Percentiles rank a stretch among this genome's conserved stretches.
Conservation (phyloP, 1,140 invertebrate species). For the Zaprionus ghesquierei region DNA sequence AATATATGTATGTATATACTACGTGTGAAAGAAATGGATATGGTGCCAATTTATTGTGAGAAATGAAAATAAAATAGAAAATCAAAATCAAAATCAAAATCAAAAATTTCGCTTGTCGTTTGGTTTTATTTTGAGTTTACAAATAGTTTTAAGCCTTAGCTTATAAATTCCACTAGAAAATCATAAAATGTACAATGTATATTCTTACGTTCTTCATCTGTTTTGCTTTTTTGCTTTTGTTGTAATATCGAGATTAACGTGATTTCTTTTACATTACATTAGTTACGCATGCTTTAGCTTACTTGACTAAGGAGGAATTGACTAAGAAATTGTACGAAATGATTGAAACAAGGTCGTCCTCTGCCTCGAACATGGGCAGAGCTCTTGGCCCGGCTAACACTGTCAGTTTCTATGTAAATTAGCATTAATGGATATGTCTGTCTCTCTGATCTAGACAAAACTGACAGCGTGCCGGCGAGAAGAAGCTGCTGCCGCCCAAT, state of each 20-base stretch:
- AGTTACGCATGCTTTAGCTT: slow-evolving; percentile 40
- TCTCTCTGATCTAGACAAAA: slow-evolving; percentile 17
- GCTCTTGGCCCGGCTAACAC: neutral
- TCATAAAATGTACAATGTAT: slow-evolving; percentile 44
- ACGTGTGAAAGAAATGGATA: neutral
- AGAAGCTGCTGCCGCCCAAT: slow-evolving; percentile 15
- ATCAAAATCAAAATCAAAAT: slow-evolving; percentile 40
- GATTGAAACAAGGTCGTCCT: slow-evolving; percentile 29
- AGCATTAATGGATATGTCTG: slow-evolving; percentile 44
- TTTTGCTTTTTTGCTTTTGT: slow-evolving; percentile 7
- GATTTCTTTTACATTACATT: slow-evolving; percentile 33
- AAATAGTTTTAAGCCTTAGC: slow-evolving; percentile 47
- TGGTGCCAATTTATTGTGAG: slow-evolving; percentile 7
- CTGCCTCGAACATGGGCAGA: neutral
- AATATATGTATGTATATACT: neutral
- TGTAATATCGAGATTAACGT: slow-evolving; percentile 65
- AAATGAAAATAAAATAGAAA: slow-evolving; percentile 41
- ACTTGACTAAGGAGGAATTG: slow-evolving; percentile 52
- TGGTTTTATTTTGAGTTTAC: slow-evolving; percentile 51
- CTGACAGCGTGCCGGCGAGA: slow-evolving; percentile 15
- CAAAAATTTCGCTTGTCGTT: slow-evolving; percentile 36
- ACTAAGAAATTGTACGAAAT: slow-evolving; percentile 48
- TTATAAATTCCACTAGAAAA: slow-evolving; percentile 76
- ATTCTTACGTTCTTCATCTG: slow-evolving; percentile 5
- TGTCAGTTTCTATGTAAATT: neutral